Percentiles rank a stretch among this genome's conserved stretches.
These are phyloP conservation scores for Rhinichthys klamathensis DNA, from an alignment of 2,113 vertebrate species.

Conservation along the genomic window DNA sequence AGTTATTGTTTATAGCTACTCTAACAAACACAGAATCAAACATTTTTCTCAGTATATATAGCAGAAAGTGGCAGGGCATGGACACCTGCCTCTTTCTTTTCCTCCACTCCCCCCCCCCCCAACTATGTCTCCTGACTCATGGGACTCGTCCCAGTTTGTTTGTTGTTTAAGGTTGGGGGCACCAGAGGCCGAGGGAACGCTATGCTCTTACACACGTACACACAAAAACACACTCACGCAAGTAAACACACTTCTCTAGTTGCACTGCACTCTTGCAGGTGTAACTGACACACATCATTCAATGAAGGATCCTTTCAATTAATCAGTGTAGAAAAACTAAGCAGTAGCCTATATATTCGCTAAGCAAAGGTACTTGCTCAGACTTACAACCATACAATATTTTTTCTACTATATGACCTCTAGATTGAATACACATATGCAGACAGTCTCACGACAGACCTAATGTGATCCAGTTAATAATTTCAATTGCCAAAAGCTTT, in stretches of 20 bases:
- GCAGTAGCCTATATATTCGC: neutral
- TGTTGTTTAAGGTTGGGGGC: slow-evolving; percentile 54
- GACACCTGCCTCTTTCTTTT: slow-evolving; percentile 29
- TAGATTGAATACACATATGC: neutral
- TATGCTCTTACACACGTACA: slow-evolving; percentile 62
- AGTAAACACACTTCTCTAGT: slow-evolving; percentile 35
- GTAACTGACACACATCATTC: neutral
- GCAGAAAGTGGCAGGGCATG: slow-evolving; percentile 16
- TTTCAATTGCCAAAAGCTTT: neutral
- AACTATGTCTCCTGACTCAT: slow-evolving; percentile 44
- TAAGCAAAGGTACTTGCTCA: neutral
- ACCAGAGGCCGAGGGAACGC: slow-evolving; percentile 57
- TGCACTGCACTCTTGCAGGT: slow-evolving; percentile 1
- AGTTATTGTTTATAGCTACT: neutral
- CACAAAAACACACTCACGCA: slow-evolving; percentile 52
- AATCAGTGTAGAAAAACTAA: neutral
- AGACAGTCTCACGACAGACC: neutral
- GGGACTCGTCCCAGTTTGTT: slow-evolving; percentile 68
- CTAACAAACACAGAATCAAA: neutral
- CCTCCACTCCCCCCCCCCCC: slow-evolving; percentile 19
- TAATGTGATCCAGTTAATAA: slow-evolving; percentile 2
- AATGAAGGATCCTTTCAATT: neutral
- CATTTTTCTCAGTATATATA: neutral
- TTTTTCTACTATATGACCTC: neutral
- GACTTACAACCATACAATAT: neutral